phyloP scores from a whole-genome alignment of 2,113 vertebrate genomes.

The Neodon shergylaensis region DNA sequence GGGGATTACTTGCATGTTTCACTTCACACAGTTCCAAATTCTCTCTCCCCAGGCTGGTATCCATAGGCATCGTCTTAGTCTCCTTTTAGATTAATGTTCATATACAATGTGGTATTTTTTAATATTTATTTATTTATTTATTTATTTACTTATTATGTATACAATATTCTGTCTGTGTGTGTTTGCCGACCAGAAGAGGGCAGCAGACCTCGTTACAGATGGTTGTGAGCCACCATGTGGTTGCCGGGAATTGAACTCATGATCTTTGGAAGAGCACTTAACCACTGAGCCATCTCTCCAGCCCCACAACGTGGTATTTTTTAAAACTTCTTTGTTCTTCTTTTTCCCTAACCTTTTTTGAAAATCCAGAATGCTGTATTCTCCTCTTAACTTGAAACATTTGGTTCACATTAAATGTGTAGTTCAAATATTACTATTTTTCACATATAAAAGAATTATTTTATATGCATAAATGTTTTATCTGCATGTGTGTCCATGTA shows the following conservation, averaged over 20 bases:
- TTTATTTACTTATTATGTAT: too few species aligned
- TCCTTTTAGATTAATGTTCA: background rate
- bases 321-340: background rate
- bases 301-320: too few species aligned
- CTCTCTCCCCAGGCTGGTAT: background rate
- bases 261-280: too few species aligned
- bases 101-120: background rate
- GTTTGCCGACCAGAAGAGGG: too few species aligned
- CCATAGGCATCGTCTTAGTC: background rate
- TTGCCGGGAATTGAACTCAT: too few species aligned
- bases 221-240: too few species aligned
- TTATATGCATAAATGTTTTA: background rate
- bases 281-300: too few species aligned
- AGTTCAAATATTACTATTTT: background rate
- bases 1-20: background rate
- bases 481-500: background rate
- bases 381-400: background rate
- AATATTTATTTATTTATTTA: too few species aligned
- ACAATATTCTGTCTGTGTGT: too few species aligned
- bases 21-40: background rate
- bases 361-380: background rate
- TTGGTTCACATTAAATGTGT: background rate
- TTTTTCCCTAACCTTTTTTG: background rate
- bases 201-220: too few species aligned
- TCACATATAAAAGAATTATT: background rate